A percentile compares a stretch with the other conserved stretches of the same genome.
Evolutionary conservation across 2,888 invertebrate species (phyloP).

Genomic region (Caenorhabditis zanzibari): DNA sequence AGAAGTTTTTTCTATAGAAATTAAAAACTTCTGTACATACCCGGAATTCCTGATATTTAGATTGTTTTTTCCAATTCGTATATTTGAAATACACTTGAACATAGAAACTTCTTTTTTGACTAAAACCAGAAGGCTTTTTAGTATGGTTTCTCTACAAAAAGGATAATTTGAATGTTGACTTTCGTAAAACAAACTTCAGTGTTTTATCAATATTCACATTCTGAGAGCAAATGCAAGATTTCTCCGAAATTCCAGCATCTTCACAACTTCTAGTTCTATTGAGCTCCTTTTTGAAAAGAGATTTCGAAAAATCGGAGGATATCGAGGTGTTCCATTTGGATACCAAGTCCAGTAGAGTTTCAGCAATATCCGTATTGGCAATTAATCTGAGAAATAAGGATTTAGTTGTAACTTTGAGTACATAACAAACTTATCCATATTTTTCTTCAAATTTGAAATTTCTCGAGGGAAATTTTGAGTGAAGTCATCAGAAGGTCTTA

Average conservation of each 20-base stretch:
- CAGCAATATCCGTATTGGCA: conserved; percentile 7
- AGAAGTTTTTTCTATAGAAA: neutral
- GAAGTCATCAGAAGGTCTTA: conserved; percentile 18
- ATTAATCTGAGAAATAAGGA: conserved; percentile 35
- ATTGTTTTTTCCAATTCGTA: neutral
- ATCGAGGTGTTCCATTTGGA: neutral
- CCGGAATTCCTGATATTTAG: conserved; percentile 13
- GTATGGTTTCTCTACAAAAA: neutral
- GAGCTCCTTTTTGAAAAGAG: neutral
- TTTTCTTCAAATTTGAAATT: neutral
- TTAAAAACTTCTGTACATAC: neutral
- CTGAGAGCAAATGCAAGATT: conserved; percentile 30
- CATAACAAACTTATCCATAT: conserved; percentile 13
- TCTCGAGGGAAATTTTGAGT: neutral
- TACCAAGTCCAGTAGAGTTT: conserved; percentile 8
- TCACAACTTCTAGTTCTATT: neutral
- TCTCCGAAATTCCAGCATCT: neutral
- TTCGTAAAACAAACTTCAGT: neutral
- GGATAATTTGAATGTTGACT: neutral
- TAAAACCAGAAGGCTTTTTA: neutral
- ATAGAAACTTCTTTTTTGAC: conserved; percentile 22
- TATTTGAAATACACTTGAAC: conserved; percentile 24
- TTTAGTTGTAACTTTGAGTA: neutral
- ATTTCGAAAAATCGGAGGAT: neutral
- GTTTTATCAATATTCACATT: neutral